These are phyloP conservation scores for Drosophila biarmipes DNA, from an alignment of 1,140 invertebrate genomes.

Conservation along the genomic window DNA sequence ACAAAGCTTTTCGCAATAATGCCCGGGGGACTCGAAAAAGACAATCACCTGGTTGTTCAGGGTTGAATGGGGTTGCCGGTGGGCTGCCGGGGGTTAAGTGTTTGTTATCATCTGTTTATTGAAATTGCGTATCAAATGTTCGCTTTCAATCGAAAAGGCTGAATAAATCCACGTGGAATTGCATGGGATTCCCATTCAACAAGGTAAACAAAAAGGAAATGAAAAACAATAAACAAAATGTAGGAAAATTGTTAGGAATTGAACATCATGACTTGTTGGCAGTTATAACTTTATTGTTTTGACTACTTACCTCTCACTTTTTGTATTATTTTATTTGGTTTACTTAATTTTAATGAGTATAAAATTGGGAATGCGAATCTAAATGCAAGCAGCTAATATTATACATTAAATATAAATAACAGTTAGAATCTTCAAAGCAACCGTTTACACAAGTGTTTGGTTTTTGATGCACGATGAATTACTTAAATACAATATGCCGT, in stretches of 20 bases:
- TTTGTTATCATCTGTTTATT: constrained; percentile 55
- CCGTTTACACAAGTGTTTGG: constrained; percentile 9
- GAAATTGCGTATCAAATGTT: constrained; percentile 51
- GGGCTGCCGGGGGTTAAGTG: constrained; percentile 31
- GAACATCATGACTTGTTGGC: no score
- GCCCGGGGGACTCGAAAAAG: constrained; percentile 39
- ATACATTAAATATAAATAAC: not conserved
- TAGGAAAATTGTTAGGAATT: no score
- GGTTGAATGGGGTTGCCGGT: constrained; percentile 11
- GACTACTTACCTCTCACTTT: no score
- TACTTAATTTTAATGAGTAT: no score
- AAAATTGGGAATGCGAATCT: not conserved
- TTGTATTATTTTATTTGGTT: no score
- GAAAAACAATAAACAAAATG: not conserved
- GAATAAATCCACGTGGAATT: constrained; percentile 17
- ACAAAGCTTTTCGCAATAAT: constrained; percentile 52
- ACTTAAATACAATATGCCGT: not conserved
- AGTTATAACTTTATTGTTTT: no score
- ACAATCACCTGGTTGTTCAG: constrained; percentile 44
- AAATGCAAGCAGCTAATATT: not conserved
- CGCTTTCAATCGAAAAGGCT: constrained; percentile 20
- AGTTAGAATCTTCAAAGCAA: not conserved
- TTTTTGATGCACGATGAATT: not conserved
- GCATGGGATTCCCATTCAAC: constrained; percentile 6
- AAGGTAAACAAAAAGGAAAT: constrained; percentile 16